A percentile compares a stretch with the other conserved stretches of the same genome.
These are phyloP conservation scores for Mesoligia furuncula DNA, from an alignment of 2,888 invertebrate species.

Conservation along the genomic window DNA sequence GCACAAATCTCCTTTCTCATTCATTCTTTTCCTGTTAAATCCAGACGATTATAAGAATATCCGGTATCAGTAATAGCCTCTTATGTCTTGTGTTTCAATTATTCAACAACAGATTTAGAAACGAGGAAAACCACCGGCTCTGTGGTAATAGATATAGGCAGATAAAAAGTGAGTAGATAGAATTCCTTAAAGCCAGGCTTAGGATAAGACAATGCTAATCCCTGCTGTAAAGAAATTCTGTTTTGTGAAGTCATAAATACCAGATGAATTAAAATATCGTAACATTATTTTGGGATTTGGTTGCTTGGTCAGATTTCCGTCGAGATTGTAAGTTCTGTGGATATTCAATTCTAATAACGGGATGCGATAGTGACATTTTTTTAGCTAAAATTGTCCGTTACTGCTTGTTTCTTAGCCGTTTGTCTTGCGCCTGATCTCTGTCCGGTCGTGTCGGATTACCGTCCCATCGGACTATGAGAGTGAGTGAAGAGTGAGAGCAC, in stretches of 20 bases:
- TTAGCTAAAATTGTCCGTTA: not conserved
- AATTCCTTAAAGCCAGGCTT: conserved; percentile 22
- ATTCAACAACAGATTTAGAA: conserved; percentile 12
- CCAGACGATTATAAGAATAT: not conserved
- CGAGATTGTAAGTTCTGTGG: not conserved
- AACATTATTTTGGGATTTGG: not conserved
- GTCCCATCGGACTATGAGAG: not conserved
- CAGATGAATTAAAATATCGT: not conserved
- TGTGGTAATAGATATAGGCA: conserved; percentile 13
- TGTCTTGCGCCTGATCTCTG: not conserved
- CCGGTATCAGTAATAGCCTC: not conserved
- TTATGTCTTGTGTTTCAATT: not conserved
- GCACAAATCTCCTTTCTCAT: not conserved
- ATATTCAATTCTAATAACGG: not conserved
- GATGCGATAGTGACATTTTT: not conserved
- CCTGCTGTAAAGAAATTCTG: conserved; percentile 27
- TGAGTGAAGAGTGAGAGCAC: not conserved
- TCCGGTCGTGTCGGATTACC: not conserved
- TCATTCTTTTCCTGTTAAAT: not conserved
- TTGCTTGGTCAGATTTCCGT: not conserved
- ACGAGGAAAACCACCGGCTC: conserved; percentile 2
- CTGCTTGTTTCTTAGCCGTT: not conserved
- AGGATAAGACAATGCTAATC: conserved; percentile 36
- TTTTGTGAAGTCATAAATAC: conserved; percentile 29
- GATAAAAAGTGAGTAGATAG: conserved; percentile 17